phyloP scores from a whole-genome alignment of 2,113 vertebrate genomes.

The Ibidorhyncha struthersii region DNA sequence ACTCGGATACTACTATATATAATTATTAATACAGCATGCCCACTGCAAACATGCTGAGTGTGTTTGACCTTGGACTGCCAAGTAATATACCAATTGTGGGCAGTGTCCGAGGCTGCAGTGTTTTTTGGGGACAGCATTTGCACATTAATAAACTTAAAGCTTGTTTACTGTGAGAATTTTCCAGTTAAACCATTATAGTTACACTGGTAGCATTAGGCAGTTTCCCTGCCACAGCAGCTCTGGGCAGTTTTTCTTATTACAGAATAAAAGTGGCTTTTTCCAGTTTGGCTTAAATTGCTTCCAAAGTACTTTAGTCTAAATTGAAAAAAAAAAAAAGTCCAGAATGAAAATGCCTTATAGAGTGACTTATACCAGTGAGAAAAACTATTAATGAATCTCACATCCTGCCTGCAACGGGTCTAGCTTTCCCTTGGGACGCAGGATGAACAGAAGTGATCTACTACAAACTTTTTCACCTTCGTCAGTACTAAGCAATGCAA shows the following conservation, averaged over 20 bases:
- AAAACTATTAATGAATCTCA: not conserved
- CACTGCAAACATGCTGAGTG: constrained; percentile 19
- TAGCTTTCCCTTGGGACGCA: not conserved
- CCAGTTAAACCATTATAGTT: constrained; percentile 8
- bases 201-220: not conserved
- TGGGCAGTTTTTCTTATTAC: not conserved
- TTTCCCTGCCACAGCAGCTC: not conserved
- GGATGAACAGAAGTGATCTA: not conserved
- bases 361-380: not conserved
- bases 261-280: constrained; percentile 1
- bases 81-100: not conserved
- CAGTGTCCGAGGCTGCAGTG: not conserved
- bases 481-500: not conserved
- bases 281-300: constrained; percentile 28
- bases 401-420: not conserved
- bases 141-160: not conserved
- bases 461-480: not conserved
- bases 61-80: constrained; percentile 20
- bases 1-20: not conserved
- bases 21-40: constrained; percentile 11
- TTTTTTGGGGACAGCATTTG: not conserved
- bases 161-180: not conserved
- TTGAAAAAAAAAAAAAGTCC: not conserved
- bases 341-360: not conserved
- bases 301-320: not conserved